Evolutionary conservation across 2,888 invertebrate species (phyloP).

Genomic region (Boloria selene): DNA sequence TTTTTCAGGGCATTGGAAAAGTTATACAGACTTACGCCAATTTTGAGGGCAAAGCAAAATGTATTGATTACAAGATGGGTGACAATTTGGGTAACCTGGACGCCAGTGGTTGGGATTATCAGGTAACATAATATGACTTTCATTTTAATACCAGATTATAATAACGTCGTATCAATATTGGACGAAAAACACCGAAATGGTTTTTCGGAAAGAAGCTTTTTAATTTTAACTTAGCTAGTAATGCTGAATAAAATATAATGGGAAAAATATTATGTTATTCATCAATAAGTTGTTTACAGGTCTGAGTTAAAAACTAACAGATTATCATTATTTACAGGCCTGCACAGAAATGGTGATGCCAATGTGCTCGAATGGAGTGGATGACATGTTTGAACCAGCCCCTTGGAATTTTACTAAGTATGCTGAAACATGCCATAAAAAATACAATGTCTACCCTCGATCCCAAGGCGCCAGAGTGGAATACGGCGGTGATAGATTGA

Average conservation of each 20-base stretch:
- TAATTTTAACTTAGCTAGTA: no score
- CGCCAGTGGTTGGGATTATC: conserved; percentile 90
- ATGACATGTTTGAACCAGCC: conserved; percentile 91
- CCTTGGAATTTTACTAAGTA: conserved; percentile 88
- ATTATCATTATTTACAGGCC: conserved; percentile 75
- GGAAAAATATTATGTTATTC: no score
- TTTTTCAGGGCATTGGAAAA: conserved; percentile 82
- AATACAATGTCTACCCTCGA: conserved; percentile 86
- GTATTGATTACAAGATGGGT: conserved; percentile 83
- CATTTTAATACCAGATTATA: neutral
- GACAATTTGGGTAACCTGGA: conserved; percentile 84
- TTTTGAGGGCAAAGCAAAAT: conserved; percentile 87
- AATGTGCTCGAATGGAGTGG: conserved; percentile 88
- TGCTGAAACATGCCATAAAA: conserved; percentile 85
- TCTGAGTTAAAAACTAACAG: neutral
- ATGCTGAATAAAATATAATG: no score
- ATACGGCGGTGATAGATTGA: conserved; percentile 91
- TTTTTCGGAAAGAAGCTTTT: neutral
- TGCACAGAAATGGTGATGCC: conserved; percentile 99
- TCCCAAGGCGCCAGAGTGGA: conserved; percentile 85
- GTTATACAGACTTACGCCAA: conserved; percentile 91
- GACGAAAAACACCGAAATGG: neutral
- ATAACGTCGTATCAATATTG: neutral
- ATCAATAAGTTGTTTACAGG: neutral
- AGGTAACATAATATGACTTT: conserved; percentile 77